These are phyloP conservation scores for Desmophyllum pertusum DNA, from an alignment of 92 coral and sea anemone genomes.

Conservation along the genomic window DNA sequence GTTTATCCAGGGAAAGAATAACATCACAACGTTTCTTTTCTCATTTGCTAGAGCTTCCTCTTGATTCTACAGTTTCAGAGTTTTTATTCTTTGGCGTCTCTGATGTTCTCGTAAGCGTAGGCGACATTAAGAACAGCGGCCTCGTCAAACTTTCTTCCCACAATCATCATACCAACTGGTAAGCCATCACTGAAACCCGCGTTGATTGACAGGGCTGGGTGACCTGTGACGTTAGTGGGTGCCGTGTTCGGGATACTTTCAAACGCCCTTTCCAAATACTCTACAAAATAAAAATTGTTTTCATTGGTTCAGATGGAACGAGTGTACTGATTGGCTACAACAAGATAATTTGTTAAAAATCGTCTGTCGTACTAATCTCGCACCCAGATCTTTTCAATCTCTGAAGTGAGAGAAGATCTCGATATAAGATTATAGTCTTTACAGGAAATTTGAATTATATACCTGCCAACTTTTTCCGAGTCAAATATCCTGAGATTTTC, in stretches of 20 bases:
- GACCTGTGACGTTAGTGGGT: slow-evolving; percentile 72
- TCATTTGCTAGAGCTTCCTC: too few species aligned
- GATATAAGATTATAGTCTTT: too few species aligned
- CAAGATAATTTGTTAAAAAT: background rate
- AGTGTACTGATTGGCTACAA: background rate
- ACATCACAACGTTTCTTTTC: too few species aligned
- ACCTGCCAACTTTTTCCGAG: too few species aligned
- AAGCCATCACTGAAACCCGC: slow-evolving; percentile 79
- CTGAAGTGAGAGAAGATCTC: too few species aligned
- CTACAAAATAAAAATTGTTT: slow-evolving; percentile 1
- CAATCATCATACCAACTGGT: slow-evolving; percentile 92
- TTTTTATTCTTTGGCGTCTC: slow-evolving; percentile 23
- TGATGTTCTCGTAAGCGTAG: slow-evolving; percentile 78
- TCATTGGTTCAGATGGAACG: background rate
- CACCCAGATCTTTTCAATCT: too few species aligned
- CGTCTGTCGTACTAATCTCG: background rate
- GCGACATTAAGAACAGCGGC: slow-evolving; percentile 89
- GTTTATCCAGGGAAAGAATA: too few species aligned
- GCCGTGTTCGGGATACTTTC: slow-evolving; percentile 24
- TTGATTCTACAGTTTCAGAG: too few species aligned
- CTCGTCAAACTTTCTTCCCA: slow-evolving; percentile 84
- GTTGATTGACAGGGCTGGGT: slow-evolving; percentile 84
- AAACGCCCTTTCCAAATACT: slow-evolving; percentile 12
- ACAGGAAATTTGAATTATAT: too few species aligned
- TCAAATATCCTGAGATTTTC: too few species aligned